Evolutionary conservation across 1,140 invertebrate species (phyloP).

Genomic region (Saccostrea cuccullata): DNA sequence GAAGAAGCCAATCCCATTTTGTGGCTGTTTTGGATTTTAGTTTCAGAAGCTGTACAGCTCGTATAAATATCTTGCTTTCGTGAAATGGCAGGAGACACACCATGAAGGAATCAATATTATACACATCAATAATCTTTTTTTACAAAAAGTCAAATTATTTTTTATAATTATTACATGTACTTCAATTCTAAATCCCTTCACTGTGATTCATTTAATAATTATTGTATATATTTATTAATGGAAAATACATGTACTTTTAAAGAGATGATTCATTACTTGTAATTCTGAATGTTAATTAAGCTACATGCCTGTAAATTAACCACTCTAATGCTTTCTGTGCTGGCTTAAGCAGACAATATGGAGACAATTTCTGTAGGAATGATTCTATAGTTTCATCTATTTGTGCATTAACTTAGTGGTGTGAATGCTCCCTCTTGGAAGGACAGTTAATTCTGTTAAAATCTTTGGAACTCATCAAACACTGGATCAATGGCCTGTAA

Average conservation of each 20-base stretch:
- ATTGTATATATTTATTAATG: no score
- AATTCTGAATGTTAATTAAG: background rate
- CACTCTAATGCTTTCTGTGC: slow-evolving; percentile 95
- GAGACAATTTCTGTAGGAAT: slow-evolving; percentile 90
- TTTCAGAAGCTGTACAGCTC: slow-evolving; percentile 88
- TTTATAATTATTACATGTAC: no score
- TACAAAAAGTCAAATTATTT: no score
- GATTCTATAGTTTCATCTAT: slow-evolving; percentile 88
- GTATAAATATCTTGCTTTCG: slow-evolving; percentile 91
- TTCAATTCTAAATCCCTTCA: no score
- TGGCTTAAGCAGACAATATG: slow-evolving; percentile 90
- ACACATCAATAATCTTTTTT: no score
- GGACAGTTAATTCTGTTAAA: slow-evolving; percentile 86
- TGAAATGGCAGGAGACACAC: slow-evolving; percentile 92
- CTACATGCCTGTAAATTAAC: slow-evolving; percentile 86
- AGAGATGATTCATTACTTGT: no score
- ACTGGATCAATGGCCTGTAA: slow-evolving; percentile 85
- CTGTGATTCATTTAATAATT: no score
- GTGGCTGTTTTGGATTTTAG: slow-evolving; percentile 81
- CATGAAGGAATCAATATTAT: slow-evolving; percentile 90
- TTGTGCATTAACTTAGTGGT: slow-evolving; percentile 86
- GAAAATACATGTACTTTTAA: no score
- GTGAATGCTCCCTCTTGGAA: slow-evolving; percentile 90
- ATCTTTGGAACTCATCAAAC: slow-evolving; percentile 87
- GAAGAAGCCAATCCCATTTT: slow-evolving; percentile 89